phyloP scores from a whole-genome alignment of 2,888 invertebrate species.

The Hyalella azteca region DNA sequence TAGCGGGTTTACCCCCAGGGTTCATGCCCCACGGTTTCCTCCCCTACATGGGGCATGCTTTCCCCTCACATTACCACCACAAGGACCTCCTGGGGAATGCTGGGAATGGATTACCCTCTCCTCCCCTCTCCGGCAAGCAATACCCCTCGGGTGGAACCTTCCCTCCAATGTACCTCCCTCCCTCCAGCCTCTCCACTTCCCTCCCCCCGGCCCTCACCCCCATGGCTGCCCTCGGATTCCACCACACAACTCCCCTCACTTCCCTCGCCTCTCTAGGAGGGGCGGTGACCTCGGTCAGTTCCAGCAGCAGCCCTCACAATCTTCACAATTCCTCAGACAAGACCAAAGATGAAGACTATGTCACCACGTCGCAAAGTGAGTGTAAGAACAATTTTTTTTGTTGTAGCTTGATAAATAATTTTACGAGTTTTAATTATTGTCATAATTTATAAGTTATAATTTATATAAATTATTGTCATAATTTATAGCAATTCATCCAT shows the following conservation, averaged over 20 bases:
- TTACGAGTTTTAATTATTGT: too few relatives aligned
- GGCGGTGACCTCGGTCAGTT: constrained; percentile 50
- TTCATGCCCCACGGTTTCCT: constrained; percentile 55
- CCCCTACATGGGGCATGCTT: constrained; percentile 55
- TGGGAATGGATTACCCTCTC: constrained; percentile 44
- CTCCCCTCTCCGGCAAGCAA: constrained; percentile 51
- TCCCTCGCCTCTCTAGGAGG: constrained; percentile 46
- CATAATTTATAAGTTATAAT: too few relatives aligned
- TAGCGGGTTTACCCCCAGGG: constrained; percentile 48
- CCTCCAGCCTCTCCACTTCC: constrained; percentile 50
- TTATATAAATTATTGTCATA: too few relatives aligned
- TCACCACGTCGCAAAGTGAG: constrained; percentile 58
- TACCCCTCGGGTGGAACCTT: constrained; percentile 53
- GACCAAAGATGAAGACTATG: constrained; percentile 53
- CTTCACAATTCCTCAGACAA: constrained; percentile 43
- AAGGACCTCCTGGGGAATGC: constrained; percentile 55
- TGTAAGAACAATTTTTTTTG: constrained; percentile 29
- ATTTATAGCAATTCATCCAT: too few relatives aligned
- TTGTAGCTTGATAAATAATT: too few relatives aligned
- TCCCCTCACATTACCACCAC: constrained; percentile 48
- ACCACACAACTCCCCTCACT: constrained; percentile 51
- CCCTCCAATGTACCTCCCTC: constrained; percentile 58
- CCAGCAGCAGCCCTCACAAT: constrained; percentile 48
- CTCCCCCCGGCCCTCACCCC: constrained; percentile 51
- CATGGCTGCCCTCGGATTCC: constrained; percentile 49